Evolutionary conservation across 2,113 vertebrate genomes (phyloP).

Genomic region (Calyptommatus sinebrachiatus): DNA sequence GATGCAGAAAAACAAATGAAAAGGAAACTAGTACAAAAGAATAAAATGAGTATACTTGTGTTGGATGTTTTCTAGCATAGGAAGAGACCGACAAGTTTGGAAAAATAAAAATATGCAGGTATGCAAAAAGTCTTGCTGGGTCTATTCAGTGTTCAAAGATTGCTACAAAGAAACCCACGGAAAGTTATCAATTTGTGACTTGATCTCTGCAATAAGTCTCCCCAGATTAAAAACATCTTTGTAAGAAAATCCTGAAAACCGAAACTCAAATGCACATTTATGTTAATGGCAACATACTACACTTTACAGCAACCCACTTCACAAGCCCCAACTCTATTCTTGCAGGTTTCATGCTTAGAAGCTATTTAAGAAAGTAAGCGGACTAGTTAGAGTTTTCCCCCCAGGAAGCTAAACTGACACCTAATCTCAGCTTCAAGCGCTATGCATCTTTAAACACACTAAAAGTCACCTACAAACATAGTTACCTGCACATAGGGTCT

Average conservation of each 20-base stretch:
- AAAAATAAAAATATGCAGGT: neutral
- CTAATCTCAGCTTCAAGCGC: slow-evolving; percentile 54
- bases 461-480: slow-evolving; percentile 57
- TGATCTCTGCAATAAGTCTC: neutral
- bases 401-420: slow-evolving; percentile 65
- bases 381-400: slow-evolving; percentile 54
- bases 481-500: slow-evolving; percentile 80
- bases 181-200: neutral
- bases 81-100: neutral
- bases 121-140: neutral
- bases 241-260: slow-evolving; percentile 10
- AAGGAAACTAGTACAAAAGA: slow-evolving; percentile 58
- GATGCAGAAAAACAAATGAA: slow-evolving; percentile 38
- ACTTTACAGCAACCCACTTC: slow-evolving; percentile 52
- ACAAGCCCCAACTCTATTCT: slow-evolving; percentile 52
- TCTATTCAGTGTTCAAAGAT: accelerated
- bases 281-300: slow-evolving; percentile 63
- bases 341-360: slow-evolving; percentile 72
- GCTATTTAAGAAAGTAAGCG: slow-evolving; percentile 57
- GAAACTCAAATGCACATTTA: slow-evolving; percentile 41
- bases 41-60: slow-evolving; percentile 10
- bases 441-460: slow-evolving; percentile 61
- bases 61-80: neutral
- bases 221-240: slow-evolving; percentile 17
- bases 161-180: neutral